These are phyloP conservation scores for Allacma fusca DNA, from an alignment of 2,888 invertebrate genomes.

Conservation along the genomic window DNA sequence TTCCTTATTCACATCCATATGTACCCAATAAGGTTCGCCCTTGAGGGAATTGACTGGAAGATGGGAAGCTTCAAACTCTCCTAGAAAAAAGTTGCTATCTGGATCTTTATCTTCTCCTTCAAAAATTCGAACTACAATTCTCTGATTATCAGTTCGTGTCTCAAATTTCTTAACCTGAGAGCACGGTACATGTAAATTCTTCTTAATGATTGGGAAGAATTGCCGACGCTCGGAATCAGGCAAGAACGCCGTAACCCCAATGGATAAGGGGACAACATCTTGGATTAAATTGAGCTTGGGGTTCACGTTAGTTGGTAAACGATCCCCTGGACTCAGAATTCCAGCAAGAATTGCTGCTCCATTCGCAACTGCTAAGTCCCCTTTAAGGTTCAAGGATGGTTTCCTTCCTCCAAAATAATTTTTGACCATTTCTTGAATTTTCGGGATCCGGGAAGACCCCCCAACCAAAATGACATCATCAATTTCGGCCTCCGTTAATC, in stretches of 20 bases:
- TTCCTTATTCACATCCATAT: slow-evolving; percentile 2
- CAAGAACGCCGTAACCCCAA: not conserved
- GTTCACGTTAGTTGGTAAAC: not conserved
- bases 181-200: not conserved
- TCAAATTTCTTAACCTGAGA: not conserved
- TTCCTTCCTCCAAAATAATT: slow-evolving; percentile 70
- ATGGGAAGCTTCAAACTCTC: not conserved
- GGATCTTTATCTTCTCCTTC: not conserved
- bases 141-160: not conserved
- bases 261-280: slow-evolving; percentile 1
- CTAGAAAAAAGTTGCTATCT: not conserved
- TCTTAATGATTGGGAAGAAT: slow-evolving; percentile 13
- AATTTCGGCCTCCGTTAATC: slow-evolving; percentile 69
- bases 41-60: not conserved
- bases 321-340: slow-evolving; percentile 68
- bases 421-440: slow-evolving; percentile 72
- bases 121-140: not conserved
- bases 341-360: slow-evolving; percentile 74
- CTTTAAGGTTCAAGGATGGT: slow-evolving; percentile 76
- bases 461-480: slow-evolving; percentile 71
- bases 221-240: not conserved
- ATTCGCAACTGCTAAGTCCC: slow-evolving; percentile 76
- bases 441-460: slow-evolving; percentile 76
- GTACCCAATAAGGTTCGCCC: slow-evolving; percentile 12
- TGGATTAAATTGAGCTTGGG: not conserved